These are phyloP conservation scores for Acanthurus leucopareius DNA, from an alignment of 2,797 vertebrate genomes.

Conservation along the genomic window DNA sequence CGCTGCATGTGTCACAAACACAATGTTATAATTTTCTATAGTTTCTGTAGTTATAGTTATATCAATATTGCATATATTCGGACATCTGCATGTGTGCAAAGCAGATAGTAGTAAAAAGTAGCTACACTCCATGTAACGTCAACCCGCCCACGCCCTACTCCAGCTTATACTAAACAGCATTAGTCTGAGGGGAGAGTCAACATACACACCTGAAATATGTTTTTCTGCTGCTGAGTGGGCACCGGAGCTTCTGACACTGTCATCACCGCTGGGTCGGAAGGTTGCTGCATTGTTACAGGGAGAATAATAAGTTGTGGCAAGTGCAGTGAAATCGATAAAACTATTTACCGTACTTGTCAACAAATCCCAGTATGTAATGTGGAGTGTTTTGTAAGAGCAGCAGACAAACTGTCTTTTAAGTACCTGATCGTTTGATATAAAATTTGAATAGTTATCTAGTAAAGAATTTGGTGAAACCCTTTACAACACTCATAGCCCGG, in stretches of 20 bases:
- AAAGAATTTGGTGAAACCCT: slow-evolving; percentile 19
- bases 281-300: slow-evolving; percentile 81
- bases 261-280: slow-evolving; percentile 88
- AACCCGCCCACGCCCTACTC: too few species aligned
- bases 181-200: background rate
- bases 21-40: background rate
- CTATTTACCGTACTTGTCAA: background rate
- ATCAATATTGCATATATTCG: too few species aligned
- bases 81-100: too few species aligned
- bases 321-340: slow-evolving; percentile 8
- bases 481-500: slow-evolving; percentile 11
- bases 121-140: too few species aligned
- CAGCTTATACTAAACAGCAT: background rate
- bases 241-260: slow-evolving; percentile 86
- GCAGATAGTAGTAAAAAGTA: too few species aligned
- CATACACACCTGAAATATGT: slow-evolving; percentile 92
- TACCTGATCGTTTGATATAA: background rate
- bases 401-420: background rate
- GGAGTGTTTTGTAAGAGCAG: background rate
- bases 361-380: slow-evolving; percentile 19
- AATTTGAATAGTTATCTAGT: slow-evolving; percentile 1
- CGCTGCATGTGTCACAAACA: background rate
- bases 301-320: background rate
- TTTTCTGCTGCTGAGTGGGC: slow-evolving; percentile 88
- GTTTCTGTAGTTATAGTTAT: too few species aligned